Base-by-base conservation (phyloP, 2,113 vertebrate genomes). In the Pogona vitticeps region DNA sequence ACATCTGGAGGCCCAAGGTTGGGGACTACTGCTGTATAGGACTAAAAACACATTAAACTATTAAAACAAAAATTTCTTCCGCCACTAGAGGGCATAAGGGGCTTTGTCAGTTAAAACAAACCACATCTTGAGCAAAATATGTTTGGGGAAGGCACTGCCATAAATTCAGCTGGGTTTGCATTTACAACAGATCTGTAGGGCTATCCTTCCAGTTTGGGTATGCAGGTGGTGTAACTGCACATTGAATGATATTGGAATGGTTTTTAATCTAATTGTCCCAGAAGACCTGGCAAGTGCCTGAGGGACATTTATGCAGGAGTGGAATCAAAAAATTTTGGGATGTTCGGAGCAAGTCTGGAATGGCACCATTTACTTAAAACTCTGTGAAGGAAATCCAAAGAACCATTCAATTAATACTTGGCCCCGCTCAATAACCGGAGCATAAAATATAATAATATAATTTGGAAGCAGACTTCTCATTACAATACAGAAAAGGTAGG, bases 381-480 rank as follows among this genome's bases (percentile, higher is more conserved):
- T n/a, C n/a, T 26, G 10, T 23, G 26, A n/a, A n/a, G 71, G 8
- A 76, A 63, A 20, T 46, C n/a, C 23, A 20, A 56, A 42, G 36
- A 46, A 28, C 58, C 63, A 84, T 84, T 76, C 83, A 76, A 84
- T 84, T 84, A 76, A 84, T 76, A 23, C 28, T 65, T 76, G 83
- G 83, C 71, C 61, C 31, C 13, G 28, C 63, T 46, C 65, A 58
- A 20, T 84, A 75, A 76, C 46, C 76, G 72, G n/a, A 23, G 40
- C 59, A 9, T n/a, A 46, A 28, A 12, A 1, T 23, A n/a, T 14
- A n/a, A 40, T 42, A 63, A 17, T 31, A 61, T 31, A 61, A 5
- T 75, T n/a, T 20, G 18, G 58, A 42, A 84, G 36, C 0, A 20
- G 70, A 71, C 46, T 23, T 21, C n/a, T 31, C 65, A 36, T 67